Base-by-base conservation (phyloP, 2,888 invertebrate genomes). In the Imbricaverruca yamaguchii region DNA sequence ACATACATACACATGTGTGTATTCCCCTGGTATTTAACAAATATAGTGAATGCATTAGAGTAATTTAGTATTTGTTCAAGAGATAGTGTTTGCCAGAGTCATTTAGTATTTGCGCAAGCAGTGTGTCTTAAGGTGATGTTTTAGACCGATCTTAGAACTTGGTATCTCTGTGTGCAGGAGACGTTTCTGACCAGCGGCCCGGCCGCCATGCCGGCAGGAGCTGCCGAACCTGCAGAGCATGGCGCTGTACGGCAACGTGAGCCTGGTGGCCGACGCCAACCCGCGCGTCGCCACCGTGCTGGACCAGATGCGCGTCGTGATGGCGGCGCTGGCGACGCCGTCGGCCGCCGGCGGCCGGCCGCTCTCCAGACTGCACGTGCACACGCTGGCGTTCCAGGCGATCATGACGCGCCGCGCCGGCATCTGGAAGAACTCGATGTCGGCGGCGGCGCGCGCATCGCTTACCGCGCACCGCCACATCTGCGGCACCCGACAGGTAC, bases 361-460 rank as follows among this genome's bases (percentile, higher is more conserved):
- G 83, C 85, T 95, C 25, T 92, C 93, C 0, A 89, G 95, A 81
- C 90, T 95, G 61, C 95, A 95, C 86, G 93, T 95, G 0, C 95
- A 95, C 86, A 94, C 95, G 0, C 87, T 95, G 84, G 94, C 95
- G n/a, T 95, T 93, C 86, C 95, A 95, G 88, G 93, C 93, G 8
- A 92, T 95, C 84, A 86, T 95, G 84, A 92, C 92, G 0, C 91
- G 91, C 0, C 91, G 91, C 84, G 89, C 89, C 78, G 91, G 92
- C 0, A 86, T 90, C 12, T 95, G 95, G 95, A 93, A 91, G 84
- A 91, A 94, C 85, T 92, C 92, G 0, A 91, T 91, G 85, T 92
- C 92, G 23, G 94, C 94, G 0, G 92, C 93, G 4, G 94, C 94
- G 0, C 94, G 94, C 87, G 93, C 94, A 3, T 92, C 94, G 0